Evolutionary conservation across 2,888 invertebrate genomes (phyloP), one percentile per base, ranked within the genome.

Genomic region (Dicycla oo): DNA sequence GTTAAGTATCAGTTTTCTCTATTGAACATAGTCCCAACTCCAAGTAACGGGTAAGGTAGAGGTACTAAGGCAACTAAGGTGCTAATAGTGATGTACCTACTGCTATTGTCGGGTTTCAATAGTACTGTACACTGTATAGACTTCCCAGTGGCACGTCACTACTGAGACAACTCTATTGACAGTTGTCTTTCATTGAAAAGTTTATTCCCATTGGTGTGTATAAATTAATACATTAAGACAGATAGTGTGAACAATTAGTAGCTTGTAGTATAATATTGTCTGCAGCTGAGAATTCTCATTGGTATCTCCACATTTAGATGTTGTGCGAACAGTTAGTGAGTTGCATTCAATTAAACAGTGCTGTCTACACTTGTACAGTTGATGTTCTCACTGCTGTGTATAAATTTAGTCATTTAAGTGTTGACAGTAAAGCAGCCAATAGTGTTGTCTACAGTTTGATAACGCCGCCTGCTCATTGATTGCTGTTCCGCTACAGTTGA

Each of bases 401-500:
- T 56, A 49, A 38, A 56, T 40, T 30, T 23, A 78, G 78, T 15
- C 47, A 3, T 57, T 49, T 13, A 45, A 30, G 80, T 80, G 73
- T 80, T 73, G 73, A 58, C 80, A 75, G 64, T 64, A 26, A 78
- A 60, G 38, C 58, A 58, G 51, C 80, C 81, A 53, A 34, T 58
- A 43, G 47, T 40, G 75, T 26, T 75, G 65, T 63, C 57, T 75
- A 38, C 75, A 58, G 58, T 45, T 56, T 71, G 80, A 81, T 68
- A 69, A 68, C 81, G 75, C 72, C 70, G 53, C 54, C 53, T 15
- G 53, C 30, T 69, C 78, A 86, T 84, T 76, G 80, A 86, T 80
- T 72, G 85, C 60, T 54, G 78, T 84, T 71, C 85, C 82, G 85
- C 85, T 86, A 73, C 60, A 73, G 56, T 54, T 57, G 51, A 23